phyloP scores from a whole-genome alignment of 2,113 vertebrate species.

The Brachyhypopomus occidentalis region DNA sequence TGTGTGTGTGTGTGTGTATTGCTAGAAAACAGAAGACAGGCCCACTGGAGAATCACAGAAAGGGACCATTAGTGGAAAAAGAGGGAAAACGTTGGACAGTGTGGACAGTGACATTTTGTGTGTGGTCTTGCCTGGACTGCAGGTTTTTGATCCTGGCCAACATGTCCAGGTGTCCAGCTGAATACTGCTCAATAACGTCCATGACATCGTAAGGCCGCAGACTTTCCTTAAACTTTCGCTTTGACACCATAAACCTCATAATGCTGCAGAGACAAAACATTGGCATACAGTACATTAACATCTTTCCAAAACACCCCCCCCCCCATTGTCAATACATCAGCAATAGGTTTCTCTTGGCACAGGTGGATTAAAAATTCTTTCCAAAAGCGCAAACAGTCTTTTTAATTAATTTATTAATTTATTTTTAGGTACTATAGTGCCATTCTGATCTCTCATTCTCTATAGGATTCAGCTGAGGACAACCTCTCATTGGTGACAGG shows the following conservation, averaged over 20 bases:
- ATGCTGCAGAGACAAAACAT: conserved; percentile 76
- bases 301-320: not conserved
- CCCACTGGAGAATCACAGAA: not conserved
- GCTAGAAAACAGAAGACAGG: not conserved
- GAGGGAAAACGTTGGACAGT: not conserved
- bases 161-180: conserved; percentile 97
- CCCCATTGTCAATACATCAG: conserved; percentile 13
- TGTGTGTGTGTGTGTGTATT: not conserved
- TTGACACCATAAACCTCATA: conserved; percentile 96
- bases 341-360: not conserved
- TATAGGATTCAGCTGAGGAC: too few species aligned
- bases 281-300: conserved; percentile 30
- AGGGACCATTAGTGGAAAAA: not conserved
- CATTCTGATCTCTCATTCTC: too few species aligned
- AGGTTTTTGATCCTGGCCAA: conserved; percentile 97
- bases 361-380: not conserved
- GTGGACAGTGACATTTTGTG: conserved; percentile 5
- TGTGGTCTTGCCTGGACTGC: conserved; percentile 87
- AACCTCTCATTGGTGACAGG: too few species aligned
- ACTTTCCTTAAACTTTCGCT: conserved; percentile 98
- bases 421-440: too few species aligned
- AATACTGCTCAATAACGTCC: conserved; percentile 99
- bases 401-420: too few species aligned
- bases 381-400: too few species aligned
- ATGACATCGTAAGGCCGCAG: conserved; percentile 95